A percentile compares a stretch with the other conserved stretches of the same genome.
phyloP scores from a whole-genome alignment of 2,888 invertebrate species.

The Plagiodera versicolora region DNA sequence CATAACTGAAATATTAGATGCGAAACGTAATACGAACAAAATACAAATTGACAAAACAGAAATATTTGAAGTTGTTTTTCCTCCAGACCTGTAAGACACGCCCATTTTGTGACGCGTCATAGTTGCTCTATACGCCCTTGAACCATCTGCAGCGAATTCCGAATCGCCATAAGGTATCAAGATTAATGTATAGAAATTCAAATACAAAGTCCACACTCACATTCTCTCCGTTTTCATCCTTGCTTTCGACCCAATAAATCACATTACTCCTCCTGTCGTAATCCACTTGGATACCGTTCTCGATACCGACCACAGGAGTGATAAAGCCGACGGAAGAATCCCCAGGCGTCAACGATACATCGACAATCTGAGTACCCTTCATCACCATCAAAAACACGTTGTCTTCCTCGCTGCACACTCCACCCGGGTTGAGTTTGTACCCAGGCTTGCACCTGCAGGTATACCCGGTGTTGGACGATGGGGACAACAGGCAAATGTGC shows the following conservation, averaged over 20 bases:
- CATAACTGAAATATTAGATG: too few relatives aligned
- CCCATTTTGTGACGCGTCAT: too few relatives aligned
- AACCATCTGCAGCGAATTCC: too few relatives aligned
- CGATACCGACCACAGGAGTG: conserved; percentile 85
- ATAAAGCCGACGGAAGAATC: conserved; percentile 77
- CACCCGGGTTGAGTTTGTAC: conserved; percentile 66
- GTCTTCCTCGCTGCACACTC: conserved; percentile 81
- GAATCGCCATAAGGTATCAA: too few relatives aligned
- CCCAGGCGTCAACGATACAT: conserved; percentile 74
- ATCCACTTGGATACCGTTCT: conserved; percentile 86
- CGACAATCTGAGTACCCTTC: conserved; percentile 86
- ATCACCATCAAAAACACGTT: conserved; percentile 88
- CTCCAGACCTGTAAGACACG: too few relatives aligned
- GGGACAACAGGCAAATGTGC: conserved; percentile 90
- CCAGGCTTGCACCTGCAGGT: conserved; percentile 93
- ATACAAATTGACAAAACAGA: too few relatives aligned
- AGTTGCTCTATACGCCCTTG: too few relatives aligned
- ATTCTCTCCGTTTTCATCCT: conserved; percentile 73
- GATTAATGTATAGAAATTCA: too few relatives aligned
- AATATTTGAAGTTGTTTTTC: too few relatives aligned
- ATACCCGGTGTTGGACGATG: conserved; percentile 68
- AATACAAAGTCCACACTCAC: too few relatives aligned
- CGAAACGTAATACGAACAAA: too few relatives aligned
- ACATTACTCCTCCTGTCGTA: conserved; percentile 85
- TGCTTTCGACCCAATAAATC: conserved; percentile 86